Evolutionary conservation across 2,888 invertebrate species (phyloP).

Genomic region (Silvanus unidentatus): DNA sequence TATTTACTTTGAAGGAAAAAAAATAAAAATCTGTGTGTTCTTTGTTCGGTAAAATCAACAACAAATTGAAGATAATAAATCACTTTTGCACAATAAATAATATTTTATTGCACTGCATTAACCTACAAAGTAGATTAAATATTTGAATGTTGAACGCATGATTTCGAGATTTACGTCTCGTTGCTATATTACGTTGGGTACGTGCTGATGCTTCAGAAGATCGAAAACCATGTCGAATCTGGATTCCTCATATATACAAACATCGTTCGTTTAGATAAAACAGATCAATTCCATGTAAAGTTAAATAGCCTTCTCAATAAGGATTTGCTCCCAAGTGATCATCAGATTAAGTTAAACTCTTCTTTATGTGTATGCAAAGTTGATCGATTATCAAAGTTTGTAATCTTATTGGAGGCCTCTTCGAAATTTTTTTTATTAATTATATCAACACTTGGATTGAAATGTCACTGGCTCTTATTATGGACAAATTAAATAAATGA

Average conservation of each 20-base stretch:
- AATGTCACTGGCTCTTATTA: neutral
- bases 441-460: neutral
- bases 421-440: neutral
- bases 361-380: neutral
- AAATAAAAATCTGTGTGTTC: no score
- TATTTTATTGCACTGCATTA: no score
- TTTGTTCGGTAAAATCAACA: no score
- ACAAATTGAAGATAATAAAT: no score
- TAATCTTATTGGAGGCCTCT: neutral
- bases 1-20: no score
- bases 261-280: constrained; percentile 7
- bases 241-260: constrained; percentile 1
- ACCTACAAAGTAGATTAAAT: no score
- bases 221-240: constrained; percentile 1
- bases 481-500: no score
- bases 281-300: constrained; percentile 4
- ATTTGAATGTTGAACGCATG: no score
- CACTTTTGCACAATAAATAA: no score
- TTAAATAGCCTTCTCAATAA: constrained; percentile 12
- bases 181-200: constrained; percentile 10
- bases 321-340: constrained; percentile 12
- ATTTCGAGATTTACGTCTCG: no score
- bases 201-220: constrained; percentile 14
- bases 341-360: neutral
- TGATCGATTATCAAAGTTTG: neutral